Base-by-base conservation (phyloP, 2,113 vertebrate genomes). In the Bombycilla garrulus region DNA sequence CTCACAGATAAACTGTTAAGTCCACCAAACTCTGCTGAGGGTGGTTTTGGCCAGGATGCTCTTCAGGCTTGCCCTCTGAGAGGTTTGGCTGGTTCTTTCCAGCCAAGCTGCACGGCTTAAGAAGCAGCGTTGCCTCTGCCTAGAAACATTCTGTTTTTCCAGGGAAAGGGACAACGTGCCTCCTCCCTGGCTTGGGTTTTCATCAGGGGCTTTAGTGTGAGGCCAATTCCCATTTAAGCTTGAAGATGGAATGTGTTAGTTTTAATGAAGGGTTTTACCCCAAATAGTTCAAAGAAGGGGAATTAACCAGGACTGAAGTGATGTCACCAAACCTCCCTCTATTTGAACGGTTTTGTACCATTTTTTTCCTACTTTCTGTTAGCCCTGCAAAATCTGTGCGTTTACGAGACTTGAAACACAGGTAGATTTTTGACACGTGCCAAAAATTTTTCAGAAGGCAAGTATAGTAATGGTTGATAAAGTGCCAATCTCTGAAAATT, bases 391-490 rank as follows among this genome's bases (percentile, higher is more conserved):
- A 64, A 15, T 42, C 26, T 56, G 2, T 1, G 3, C 5, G 1
- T 76, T 38, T 72, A 15, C 3, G 10, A 31, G 29, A 61, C 47
- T 90, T 73, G 38, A 92, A 85, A 64, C 21, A 50, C 6, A 54
- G 44, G 66, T 58, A 51, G 38, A 81, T 67, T 88, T 91, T 92
- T 16, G 26, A 51, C 77, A 40, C 17, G 25, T 18, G 40, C 51
- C 45, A 50, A 81, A 79, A 44, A 1, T 3, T 11, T n/a, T 70
- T 84, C 87, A 26, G 45, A 95, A 20, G 36, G 29, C 16, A 69
- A 18, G 50, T 69, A 18, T 57, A 38, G 61, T 93, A 92, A 82
- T 79, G 23, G 73, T 91, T 95, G 89, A 91, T 91, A 82, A 88
- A 95, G 58, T 82, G 48, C 84, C 57, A 66, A 3, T 84, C 45